Evolutionary conservation across 2,888 invertebrate genomes (phyloP).

Genomic region (Heliconius aoede): DNA sequence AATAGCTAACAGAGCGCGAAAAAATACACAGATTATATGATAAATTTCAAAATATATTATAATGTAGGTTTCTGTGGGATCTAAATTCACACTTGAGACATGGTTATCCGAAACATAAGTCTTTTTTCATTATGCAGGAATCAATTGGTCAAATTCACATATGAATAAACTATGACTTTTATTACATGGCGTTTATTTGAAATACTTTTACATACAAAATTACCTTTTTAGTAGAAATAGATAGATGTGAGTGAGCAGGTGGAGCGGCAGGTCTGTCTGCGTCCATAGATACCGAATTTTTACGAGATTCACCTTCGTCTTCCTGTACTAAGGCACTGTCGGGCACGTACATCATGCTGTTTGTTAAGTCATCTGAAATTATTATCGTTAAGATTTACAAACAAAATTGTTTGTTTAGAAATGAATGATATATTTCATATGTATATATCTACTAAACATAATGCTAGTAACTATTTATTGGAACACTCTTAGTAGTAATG

Average conservation of each 20-base stretch:
- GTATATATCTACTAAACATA: neutral
- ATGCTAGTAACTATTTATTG: no score
- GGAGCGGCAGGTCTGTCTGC: constrained; percentile 73
- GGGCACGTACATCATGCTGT: constrained; percentile 95
- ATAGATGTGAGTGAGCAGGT: constrained; percentile 85
- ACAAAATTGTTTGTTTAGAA: neutral
- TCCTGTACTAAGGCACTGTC: constrained; percentile 93
- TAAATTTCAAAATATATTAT: neutral
- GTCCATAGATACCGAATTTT: constrained; percentile 78
- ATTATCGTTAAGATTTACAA: neutral
- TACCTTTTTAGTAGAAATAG: constrained; percentile 95
- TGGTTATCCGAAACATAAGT: neutral
- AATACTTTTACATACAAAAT: neutral
- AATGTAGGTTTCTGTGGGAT: neutral
- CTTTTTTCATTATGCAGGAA: neutral
- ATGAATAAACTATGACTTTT: neutral
- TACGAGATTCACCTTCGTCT: constrained; percentile 86
- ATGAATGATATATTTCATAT: neutral
- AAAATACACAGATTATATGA: no score
- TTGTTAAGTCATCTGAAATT: constrained; percentile 83
- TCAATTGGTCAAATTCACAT: no score
- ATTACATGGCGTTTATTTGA: neutral
- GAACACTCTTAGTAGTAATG: no score
- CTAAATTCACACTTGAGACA: neutral
- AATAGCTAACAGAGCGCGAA: no score